Conservation (phyloP, 2,113 vertebrate genomes). For the Nothobranchius kuhntae region DNA sequence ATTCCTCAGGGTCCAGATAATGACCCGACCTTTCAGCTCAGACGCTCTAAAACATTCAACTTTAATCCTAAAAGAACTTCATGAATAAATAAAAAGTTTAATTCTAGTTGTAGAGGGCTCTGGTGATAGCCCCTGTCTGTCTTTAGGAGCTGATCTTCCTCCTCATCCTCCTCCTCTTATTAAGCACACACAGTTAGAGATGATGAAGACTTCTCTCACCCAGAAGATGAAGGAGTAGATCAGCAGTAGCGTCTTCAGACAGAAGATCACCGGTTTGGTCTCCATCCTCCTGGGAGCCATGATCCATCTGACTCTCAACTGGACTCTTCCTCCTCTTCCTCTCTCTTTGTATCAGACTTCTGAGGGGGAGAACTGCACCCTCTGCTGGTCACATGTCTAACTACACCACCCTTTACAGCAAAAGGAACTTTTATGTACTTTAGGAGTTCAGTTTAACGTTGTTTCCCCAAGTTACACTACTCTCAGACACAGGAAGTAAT, state of each 20-base stretch:
- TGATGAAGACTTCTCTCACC: constrained; percentile 75
- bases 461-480: too few relatives aligned
- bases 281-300: constrained; percentile 94
- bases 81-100: too few relatives aligned
- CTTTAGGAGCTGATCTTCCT: not conserved
- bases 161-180: not conserved
- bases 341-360: not conserved
- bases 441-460: too few relatives aligned
- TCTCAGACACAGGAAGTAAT: too few relatives aligned
- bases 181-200: not conserved
- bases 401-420: not conserved
- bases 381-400: not conserved
- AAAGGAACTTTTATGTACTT: too few relatives aligned
- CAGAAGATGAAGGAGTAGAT: constrained; percentile 93
- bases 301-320: constrained; percentile 28
- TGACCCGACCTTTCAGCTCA: too few relatives aligned
- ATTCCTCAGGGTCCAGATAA: too few relatives aligned
- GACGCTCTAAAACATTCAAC: too few relatives aligned
- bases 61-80: too few relatives aligned
- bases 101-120: too few relatives aligned
- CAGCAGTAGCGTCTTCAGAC: constrained; percentile 90
- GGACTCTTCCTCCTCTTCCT: not conserved
- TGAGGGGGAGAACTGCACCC: not conserved
- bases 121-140: too few relatives aligned
- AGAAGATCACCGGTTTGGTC: constrained; percentile 91